These are phyloP conservation scores for Lynx canadensis DNA, from an alignment of 2,113 vertebrate species.

Conservation along the genomic window DNA sequence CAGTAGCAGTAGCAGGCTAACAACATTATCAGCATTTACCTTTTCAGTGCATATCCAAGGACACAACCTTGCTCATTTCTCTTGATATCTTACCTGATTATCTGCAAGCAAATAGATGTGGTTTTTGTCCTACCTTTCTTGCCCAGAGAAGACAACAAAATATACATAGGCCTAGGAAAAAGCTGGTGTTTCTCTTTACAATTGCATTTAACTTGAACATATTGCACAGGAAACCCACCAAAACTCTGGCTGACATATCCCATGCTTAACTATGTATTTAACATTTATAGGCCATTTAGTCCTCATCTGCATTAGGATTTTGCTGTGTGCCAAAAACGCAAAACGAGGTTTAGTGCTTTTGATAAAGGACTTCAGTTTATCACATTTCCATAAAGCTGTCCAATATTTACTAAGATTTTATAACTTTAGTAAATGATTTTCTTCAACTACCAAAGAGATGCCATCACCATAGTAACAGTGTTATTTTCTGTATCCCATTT, in stretches of 20 bases:
- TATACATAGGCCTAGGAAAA: not conserved
- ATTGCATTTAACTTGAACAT: not conserved
- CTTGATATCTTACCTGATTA: conserved; percentile 37
- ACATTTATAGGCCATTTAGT: conserved; percentile 80
- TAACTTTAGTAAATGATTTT: conserved; percentile 82
- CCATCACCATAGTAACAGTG: conserved; percentile 73
- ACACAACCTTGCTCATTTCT: not conserved
- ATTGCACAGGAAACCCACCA: not conserved
- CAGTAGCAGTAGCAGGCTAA: not conserved
- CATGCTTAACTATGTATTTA: conserved; percentile 72
- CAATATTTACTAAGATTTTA: conserved; percentile 79
- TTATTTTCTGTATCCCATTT: conserved; percentile 80
- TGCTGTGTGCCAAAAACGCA: conserved; percentile 75
- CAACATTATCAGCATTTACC: not conserved
- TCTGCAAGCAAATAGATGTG: conserved; percentile 50
- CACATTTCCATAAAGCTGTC: conserved; percentile 84
- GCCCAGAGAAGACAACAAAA: not conserved
- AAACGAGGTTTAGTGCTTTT: conserved; percentile 77
- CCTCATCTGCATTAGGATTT: conserved; percentile 77
- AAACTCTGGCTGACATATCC: conserved; percentile 17
- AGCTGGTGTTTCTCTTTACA: not conserved
- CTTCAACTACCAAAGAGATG: conserved; percentile 72
- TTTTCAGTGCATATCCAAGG: conserved; percentile 34
- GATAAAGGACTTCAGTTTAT: conserved; percentile 76
- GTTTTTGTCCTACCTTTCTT: conserved; percentile 1